phyloP scores from a whole-genome alignment of 53 echinoderm and acorn worm genomes.

The Glandiceps talaboti region DNA sequence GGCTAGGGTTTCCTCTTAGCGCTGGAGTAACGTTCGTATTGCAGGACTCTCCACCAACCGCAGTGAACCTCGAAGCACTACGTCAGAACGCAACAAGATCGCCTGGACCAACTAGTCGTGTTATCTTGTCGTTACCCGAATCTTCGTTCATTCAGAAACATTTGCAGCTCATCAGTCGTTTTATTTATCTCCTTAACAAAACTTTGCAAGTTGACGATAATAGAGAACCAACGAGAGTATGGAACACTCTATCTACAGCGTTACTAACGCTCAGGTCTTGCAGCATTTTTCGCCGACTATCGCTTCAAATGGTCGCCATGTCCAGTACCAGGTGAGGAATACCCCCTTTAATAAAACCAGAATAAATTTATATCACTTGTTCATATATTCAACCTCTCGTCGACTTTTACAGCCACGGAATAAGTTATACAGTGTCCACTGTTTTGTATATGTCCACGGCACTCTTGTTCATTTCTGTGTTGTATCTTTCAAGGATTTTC shows the following conservation, averaged over 20 bases:
- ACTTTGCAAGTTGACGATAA: background rate
- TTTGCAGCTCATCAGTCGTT: background rate
- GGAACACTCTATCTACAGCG: background rate
- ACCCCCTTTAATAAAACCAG: too few species aligned
- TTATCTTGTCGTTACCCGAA: background rate
- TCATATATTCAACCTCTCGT: too few species aligned
- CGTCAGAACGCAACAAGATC: background rate
- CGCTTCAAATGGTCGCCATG: background rate
- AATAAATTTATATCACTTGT: too few species aligned
- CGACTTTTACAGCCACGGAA: too few species aligned
- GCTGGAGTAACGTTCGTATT: background rate
- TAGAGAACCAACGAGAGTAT: background rate
- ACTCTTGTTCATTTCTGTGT: too few species aligned
- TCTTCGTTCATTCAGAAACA: background rate
- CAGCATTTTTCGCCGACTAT: background rate
- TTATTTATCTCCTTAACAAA: background rate
- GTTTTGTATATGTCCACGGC: too few species aligned
- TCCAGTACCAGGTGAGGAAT: background rate
- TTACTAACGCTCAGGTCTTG: background rate
- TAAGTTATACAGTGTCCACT: too few species aligned
- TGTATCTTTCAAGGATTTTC: too few species aligned
- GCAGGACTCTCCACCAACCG: background rate
- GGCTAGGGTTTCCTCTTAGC: background rate
- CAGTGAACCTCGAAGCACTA: background rate
- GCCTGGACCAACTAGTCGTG: background rate